Evolutionary conservation across 1,140 invertebrate genomes (phyloP).

Genomic region (Centruroides vittatus): DNA sequence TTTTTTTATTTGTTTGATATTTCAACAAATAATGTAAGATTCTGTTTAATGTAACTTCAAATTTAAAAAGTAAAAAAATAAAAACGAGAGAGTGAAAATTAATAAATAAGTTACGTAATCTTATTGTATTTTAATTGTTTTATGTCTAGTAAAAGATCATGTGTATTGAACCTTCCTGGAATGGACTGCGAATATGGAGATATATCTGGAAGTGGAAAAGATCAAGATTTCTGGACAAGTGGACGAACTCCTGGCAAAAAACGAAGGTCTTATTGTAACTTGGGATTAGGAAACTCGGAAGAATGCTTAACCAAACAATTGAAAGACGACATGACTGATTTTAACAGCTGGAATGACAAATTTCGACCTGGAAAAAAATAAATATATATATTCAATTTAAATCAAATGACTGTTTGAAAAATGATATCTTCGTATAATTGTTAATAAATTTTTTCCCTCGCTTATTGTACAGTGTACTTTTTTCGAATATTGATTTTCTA

Average conservation of each 20-base stretch:
- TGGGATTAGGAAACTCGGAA: constrained; percentile 11
- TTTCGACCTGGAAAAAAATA: constrained; percentile 9
- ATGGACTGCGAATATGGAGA: constrained; percentile 29
- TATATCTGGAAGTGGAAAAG: constrained; percentile 24
- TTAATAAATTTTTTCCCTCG: too few species aligned
- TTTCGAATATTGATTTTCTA: too few species aligned
- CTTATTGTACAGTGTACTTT: too few species aligned
- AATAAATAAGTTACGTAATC: too few species aligned
- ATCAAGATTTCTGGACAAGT: constrained; percentile 26
- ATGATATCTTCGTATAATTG: too few species aligned
- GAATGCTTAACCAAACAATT: constrained; percentile 7
- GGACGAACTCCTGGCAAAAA: constrained; percentile 25
- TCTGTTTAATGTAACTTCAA: too few species aligned
- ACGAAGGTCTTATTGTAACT: neutral
- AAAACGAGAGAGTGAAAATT: too few species aligned
- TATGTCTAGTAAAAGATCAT: constrained; percentile 4
- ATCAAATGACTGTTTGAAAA: too few species aligned
- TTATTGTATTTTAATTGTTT: too few species aligned
- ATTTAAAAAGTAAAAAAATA: too few species aligned
- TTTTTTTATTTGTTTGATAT: too few species aligned
- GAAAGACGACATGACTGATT: constrained; percentile 10
- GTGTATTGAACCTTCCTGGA: constrained; percentile 5
- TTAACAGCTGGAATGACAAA: constrained; percentile 3
- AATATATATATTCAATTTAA: neutral
- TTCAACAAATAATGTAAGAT: too few species aligned